Conservation (phyloP, 2,797 vertebrate species). For the Pachyuromys duprasi region DNA sequence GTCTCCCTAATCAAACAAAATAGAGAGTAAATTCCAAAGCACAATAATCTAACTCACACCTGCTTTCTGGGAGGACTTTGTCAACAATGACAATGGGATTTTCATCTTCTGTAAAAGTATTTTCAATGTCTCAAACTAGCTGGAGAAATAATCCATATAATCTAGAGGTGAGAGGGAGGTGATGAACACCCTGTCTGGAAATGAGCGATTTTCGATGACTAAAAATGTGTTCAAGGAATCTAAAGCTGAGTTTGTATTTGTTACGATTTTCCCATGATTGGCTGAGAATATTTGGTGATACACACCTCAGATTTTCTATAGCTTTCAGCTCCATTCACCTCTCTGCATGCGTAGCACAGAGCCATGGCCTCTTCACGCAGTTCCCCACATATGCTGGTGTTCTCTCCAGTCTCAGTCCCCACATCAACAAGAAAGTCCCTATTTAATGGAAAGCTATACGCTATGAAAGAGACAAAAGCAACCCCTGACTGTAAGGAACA, state of each 20-base stretch:
- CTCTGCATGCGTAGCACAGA: background rate
- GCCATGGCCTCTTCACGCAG: background rate
- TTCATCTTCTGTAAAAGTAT: constrained; percentile 55
- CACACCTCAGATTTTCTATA: background rate
- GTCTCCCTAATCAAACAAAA: constrained; percentile 51
- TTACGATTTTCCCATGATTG: background rate
- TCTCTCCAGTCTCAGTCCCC: background rate
- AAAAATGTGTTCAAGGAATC: background rate
- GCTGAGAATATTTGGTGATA: background rate
- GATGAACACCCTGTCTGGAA: background rate
- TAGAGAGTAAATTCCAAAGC: constrained; percentile 62
- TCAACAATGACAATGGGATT: constrained; percentile 53
- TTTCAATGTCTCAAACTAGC: background rate
- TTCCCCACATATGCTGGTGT: background rate
- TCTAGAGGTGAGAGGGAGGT: background rate
- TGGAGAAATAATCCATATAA: background rate
- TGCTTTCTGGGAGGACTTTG: constrained; percentile 8
- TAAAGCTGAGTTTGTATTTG: background rate
- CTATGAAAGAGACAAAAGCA: background rate
- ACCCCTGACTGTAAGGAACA: background rate
- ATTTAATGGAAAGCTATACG: background rate
- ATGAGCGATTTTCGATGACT: background rate
- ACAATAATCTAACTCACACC: constrained; percentile 56
- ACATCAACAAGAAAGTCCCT: background rate
- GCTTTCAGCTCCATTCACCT: background rate